Base-by-base conservation (phyloP, 2,888 invertebrate species). In the Horisme vitalbata region DNA sequence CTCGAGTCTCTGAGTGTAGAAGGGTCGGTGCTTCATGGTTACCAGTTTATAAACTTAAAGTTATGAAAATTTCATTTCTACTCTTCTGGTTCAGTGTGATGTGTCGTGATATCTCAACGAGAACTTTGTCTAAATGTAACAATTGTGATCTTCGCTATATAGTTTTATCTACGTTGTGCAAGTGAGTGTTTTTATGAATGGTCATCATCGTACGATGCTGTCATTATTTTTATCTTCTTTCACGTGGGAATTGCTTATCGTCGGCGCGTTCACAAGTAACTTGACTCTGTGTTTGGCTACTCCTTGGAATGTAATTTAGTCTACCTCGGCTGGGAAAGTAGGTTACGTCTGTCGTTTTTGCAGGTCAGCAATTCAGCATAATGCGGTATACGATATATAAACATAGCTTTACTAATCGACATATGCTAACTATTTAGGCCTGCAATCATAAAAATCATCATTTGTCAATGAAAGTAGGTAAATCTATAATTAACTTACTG, bases 171-270 rank as follows among this genome's bases (percentile, higher is more conserved):
- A 47, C 47, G n/a, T 33, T 56, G 43, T 33, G 35, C 33, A 52
- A 50, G 58, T 58, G 50, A 56, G 58, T 50, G 21, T 34, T 33
- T 48, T 44, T 35, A 36, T 49, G 44, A 49, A 44, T 49, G 49
- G 37, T 33, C 35, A 50, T 41, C 39, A 39, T 37, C 27, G 35
- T 44, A 44, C 32, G 36, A 37, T 37, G 18, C 14, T 27, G 11
- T 33, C 31, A 26, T 32, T 38, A 20, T 37, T 28, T 32, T 24
- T 27, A 38, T 20, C 21, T 37, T 35, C 32, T 64, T 71, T 71
- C 71, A 68, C 71, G 59, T 72, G 71, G 68, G 71, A 72, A 68
- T 55, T 41, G 48, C 50, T 61, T 55, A 50, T 52, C 57, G 52
- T 55, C 41, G 59, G 62, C 43, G 41, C 32, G 51, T 57, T 61